Conservation (phyloP, 1,140 invertebrate genomes). For the Eulimnadia texana region DNA sequence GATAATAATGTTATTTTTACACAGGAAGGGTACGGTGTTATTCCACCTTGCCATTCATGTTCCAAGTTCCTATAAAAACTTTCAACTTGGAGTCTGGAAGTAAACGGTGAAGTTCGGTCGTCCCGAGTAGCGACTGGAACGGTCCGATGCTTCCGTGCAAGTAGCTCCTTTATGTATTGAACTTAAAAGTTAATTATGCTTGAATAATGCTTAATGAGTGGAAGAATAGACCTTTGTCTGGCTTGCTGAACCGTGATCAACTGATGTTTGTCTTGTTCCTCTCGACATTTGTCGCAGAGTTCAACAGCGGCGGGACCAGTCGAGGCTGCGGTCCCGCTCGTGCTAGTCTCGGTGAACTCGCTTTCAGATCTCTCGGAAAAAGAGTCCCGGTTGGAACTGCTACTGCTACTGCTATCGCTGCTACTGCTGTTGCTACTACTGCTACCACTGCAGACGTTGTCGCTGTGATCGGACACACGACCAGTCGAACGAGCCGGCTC, state of each 20-base stretch:
- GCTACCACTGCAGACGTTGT: background rate
- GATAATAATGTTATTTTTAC: background rate
- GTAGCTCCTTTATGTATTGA: conserved; percentile 43
- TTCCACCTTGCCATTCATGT: conserved; percentile 79
- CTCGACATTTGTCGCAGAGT: background rate
- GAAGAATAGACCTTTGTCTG: background rate
- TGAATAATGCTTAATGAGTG: background rate
- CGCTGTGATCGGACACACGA: background rate
- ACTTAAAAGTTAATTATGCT: background rate
- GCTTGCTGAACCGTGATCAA: conserved; percentile 1
- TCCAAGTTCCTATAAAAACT: conserved; percentile 88
- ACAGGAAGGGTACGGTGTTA: background rate
- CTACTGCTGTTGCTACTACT: background rate
- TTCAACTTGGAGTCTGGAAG: conserved; percentile 68
- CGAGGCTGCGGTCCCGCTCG: background rate
- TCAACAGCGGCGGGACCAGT: background rate
- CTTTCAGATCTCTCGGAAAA: background rate
- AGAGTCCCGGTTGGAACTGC: conserved; percentile 2
- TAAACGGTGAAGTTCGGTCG: conserved; percentile 65
- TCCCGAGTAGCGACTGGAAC: conserved; percentile 55
- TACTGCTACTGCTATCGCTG: background rate
- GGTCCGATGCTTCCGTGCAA: conserved; percentile 59
- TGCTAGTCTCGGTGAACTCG: background rate
- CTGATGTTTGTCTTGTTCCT: background rate
- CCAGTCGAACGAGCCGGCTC: background rate